Evolutionary conservation across 92 coral and sea anemone species (phyloP), one percentile per base, ranked within the genome.

Genomic region (Epizoanthus rinbou): DNA sequence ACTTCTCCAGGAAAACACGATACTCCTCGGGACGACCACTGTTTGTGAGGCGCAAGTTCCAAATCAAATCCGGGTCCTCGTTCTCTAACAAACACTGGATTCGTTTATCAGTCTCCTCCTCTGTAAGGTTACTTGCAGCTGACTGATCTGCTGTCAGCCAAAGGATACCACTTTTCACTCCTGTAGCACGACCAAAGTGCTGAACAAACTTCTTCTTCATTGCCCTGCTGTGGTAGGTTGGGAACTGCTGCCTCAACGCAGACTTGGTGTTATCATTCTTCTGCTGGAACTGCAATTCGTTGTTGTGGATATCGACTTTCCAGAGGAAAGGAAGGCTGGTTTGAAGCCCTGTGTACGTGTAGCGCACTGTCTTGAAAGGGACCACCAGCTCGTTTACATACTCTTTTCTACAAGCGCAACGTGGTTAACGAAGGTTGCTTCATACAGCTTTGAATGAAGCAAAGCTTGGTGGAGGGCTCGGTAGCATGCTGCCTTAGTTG

Each of bases 401-500:
- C 41, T 39, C 74, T 1, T 41, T 28, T 66, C 85, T 8, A 84
- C 45, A 19, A 85, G 89, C 5, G 89, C 86, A 37, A 11, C 72
- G 56, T 78, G 85, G 64, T 86, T 76, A 21, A 69, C 25, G 41
- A 79, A 79, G 59, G 79, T 71, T 70, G 85, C 76, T 73, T 86
- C 76, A 85, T 79, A 85, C 6, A 85, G 79, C 80, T n/a, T 53
- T 37, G 85, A 67, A 65, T 85, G 85, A 10, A 78, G 52, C 80
- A 85, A 57, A 69, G 89, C 89, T 57, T 85, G 75, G 56, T 85
- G 85, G 16, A 85, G 79, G 69, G 60, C 63, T 52, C 72, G 68
- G 84, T 85, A 85, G 39, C 85, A 78, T 79, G 89, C 89, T 85
- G 66, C 76, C 79, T 79, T 85, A 1, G 89, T 67, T 67, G 79